Evolutionary conservation across 1,140 invertebrate genomes (phyloP).

Genomic region (Temnothorax curvispinosus): DNA sequence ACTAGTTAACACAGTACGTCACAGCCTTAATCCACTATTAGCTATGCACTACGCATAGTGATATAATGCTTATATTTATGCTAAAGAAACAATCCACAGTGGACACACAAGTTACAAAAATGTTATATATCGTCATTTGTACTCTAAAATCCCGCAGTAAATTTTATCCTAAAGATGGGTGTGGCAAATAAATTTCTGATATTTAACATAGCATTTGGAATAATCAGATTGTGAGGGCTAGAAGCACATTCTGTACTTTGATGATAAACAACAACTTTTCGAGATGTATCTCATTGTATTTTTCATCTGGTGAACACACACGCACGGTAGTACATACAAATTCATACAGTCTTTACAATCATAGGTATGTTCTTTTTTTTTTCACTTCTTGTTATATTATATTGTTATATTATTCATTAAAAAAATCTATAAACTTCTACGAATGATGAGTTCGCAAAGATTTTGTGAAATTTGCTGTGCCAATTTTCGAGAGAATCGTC

Average conservation of each 20-base stretch:
- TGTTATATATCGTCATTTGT: constrained; percentile 24
- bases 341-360: constrained; percentile 77
- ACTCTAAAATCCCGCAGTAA: constrained; percentile 43
- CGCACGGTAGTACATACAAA: constrained; percentile 79
- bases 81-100: constrained; percentile 21
- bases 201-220: constrained; percentile 46
- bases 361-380: constrained; percentile 63
- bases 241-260: constrained; percentile 76
- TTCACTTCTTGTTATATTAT: constrained; percentile 41
- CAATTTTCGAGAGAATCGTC: constrained; percentile 69
- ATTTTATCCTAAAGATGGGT: constrained; percentile 42
- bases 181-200: constrained; percentile 32
- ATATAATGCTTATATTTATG: constrained; percentile 55
- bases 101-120: constrained; percentile 64
- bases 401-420: constrained; percentile 55
- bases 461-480: constrained; percentile 62
- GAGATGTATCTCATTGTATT: constrained; percentile 78
- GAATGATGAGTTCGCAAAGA: constrained; percentile 48
- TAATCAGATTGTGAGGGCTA: constrained; percentile 73
- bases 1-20: constrained; percentile 73
- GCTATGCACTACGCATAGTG: constrained; percentile 63
- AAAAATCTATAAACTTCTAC: constrained; percentile 67
- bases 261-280: constrained; percentile 78
- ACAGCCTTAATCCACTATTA: constrained; percentile 74
- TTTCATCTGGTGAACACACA: constrained; percentile 75